phyloP scores from a whole-genome alignment of 2,113 vertebrate species.

The Tylochromis polylepis region DNA sequence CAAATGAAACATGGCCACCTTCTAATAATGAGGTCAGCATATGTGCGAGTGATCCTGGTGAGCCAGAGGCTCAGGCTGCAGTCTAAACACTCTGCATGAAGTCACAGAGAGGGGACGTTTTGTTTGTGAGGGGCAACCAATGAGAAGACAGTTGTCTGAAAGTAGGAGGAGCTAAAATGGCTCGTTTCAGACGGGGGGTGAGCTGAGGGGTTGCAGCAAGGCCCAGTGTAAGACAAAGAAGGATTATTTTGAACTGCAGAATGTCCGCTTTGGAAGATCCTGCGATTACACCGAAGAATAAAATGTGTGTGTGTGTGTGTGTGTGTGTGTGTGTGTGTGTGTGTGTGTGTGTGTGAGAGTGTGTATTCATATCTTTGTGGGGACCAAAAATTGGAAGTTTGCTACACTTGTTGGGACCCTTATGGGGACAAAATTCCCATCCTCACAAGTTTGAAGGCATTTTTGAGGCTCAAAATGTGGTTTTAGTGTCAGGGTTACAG shows the following conservation, averaged over 20 bases:
- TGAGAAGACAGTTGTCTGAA: not conserved
- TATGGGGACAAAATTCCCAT: no score
- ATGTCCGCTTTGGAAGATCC: not conserved
- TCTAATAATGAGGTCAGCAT: not conserved
- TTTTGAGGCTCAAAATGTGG: no score
- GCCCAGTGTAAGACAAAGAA: not conserved
- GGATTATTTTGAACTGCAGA: not conserved
- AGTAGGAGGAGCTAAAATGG: not conserved
- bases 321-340: not conserved
- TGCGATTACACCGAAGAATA: not conserved
- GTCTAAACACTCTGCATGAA: not conserved
- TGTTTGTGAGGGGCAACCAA: not conserved
- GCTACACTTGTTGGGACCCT: no score
- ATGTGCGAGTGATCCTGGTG: not conserved
- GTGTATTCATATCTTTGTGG: no score
- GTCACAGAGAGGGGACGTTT: not conserved
- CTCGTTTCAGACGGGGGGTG: not conserved
- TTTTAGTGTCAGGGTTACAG: no score
- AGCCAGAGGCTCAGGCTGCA: not conserved
- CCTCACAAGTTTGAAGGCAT: no score
- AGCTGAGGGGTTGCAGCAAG: not conserved
- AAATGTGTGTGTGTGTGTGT: not conserved
- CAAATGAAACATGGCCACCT: not conserved
- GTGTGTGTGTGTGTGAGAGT: no score
- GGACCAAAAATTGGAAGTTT: no score